Evolutionary conservation across 2,113 vertebrate genomes (phyloP), one percentile per base, ranked within the genome.

Genomic region (Callipepla californica): DNA sequence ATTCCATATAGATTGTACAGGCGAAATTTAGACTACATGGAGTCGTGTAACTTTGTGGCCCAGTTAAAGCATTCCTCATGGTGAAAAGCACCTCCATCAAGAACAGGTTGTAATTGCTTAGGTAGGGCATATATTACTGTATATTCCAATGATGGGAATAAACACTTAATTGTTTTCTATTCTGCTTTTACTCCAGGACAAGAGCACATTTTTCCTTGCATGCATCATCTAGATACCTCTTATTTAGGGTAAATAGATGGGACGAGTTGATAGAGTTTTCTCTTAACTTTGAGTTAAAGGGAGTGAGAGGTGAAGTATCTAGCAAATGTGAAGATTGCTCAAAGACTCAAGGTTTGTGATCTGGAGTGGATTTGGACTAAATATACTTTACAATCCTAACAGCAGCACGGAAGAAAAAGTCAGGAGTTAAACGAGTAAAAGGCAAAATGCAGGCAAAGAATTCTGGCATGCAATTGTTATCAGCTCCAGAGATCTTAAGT

Each of bases 371-470:
- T 81, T 70, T 55, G 88, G 68, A 48, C 44, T 85, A 61, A 45
- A 6, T 19, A 74, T 5, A 13, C 13, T 55, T 51, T 34, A 20
- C 45, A 65, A 51, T 81, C 32, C 38, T 73, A 26, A 44, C 7
- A 23, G 26, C 9, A 82, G 23, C 14, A 25, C 2, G 9, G 58
- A 50, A 89, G 4, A 40, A 69, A 73, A 89, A 91, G 42, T 38
- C 47, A 61, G 74, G 58, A 42, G n/a, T 59, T 30, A 77, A 92
- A 69, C 7, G 69, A 87, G n/a, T 63, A 48, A 82, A 88, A 93
- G 34, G 38, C 47, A 96, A 88, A 77, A 84, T 59, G 16, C 21
- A 55, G 83, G 30, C 3, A 25, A 74, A 80, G 76, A 63, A 23
- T 78, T 92, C 73, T 87, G 74, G 61, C 18, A 25, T 44, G 14